Base-by-base conservation (phyloP, 2,797 vertebrate genomes). In the Crocodylus rhombifer region DNA sequence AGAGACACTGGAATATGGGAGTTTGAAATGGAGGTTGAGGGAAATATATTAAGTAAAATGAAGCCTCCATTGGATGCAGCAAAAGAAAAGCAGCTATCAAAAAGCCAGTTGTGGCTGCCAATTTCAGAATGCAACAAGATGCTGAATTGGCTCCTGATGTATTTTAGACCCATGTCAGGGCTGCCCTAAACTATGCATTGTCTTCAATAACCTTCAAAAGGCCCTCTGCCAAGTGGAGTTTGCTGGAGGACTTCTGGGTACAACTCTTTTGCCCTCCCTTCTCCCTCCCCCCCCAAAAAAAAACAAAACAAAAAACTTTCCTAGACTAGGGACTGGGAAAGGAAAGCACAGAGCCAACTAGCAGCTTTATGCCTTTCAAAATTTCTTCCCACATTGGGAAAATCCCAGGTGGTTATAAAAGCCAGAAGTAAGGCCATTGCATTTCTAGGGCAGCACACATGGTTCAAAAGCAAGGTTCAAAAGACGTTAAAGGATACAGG, bases 91-190 rank as follows among this genome's bases (percentile, higher is more conserved):
- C 28, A 87, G 36, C 0, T 62, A 65, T 13, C 0, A 63, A 33
- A 0, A 8, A 7, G 2, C 3, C 56, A 75, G 23, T 0, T 55
- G 3, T 60, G 67, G 21, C 18, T 88, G 20, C 5, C 2, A 33
- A 57, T 25, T 79, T 83, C 33, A 36, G 5, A 18, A 36, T 15
- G 4, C n/a, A 64, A 63, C 17, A 56, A 36, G 57, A 23, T 23
- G 60, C 2, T n/a, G 82, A 77, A 90, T 57, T 15, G 65, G 25
- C 82, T 92, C 58, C 20, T 36, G 78, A 14, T 25, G 10, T 23
- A 77, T 28, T 80, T 4, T 77, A 42, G 13, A 80, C 15, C 23
- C 42, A 4, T 11, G 11, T 87, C 76, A 18, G 30, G 74, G 75
- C 33, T 36, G 16, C 12, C 23, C 36, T 71, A 21, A 28, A 67